phyloP scores from a whole-genome alignment of 2,888 invertebrate genomes.

The Tetragnatha montana region DNA sequence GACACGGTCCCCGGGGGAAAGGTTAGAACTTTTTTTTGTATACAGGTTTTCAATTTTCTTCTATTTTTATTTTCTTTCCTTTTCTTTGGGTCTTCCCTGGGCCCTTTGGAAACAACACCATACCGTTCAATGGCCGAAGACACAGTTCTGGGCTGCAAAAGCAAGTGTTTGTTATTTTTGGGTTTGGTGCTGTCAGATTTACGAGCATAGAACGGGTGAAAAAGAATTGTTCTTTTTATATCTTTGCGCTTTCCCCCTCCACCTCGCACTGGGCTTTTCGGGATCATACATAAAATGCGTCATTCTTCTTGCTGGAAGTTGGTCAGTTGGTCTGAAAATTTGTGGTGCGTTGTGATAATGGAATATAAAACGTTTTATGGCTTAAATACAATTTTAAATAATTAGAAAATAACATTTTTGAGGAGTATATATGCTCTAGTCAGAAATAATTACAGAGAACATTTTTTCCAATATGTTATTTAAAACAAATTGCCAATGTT shows the following conservation, averaged over 20 bases:
- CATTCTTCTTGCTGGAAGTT: too few species aligned
- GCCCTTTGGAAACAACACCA: constrained; percentile 14
- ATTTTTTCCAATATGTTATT: too few species aligned
- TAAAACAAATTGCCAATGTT: too few species aligned
- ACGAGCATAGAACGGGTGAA: background rate
- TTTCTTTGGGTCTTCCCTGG: constrained; percentile 6
- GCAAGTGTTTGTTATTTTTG: constrained; percentile 32
- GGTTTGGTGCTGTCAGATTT: constrained; percentile 4
- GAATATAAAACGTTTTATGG: too few species aligned
- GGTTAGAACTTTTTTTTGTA: too few species aligned
- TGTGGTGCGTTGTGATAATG: too few species aligned
- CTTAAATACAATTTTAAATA: too few species aligned
- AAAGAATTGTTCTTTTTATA: constrained; percentile 17
- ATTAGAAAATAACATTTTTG: too few species aligned
- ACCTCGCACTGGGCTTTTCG: background rate
- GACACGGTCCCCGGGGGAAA: constrained; percentile 31
- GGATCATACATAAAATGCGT: too few species aligned
- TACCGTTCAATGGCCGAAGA: constrained; percentile 39
- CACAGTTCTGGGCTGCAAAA: background rate
- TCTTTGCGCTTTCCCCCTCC: constrained; percentile 4
- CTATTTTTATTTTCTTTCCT: constrained; percentile 35
- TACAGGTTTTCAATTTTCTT: background rate
- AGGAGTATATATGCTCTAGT: too few species aligned
- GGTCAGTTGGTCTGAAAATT: too few species aligned
- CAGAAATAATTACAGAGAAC: too few species aligned